Conservation (phyloP, 2,888 invertebrate genomes). For the Unio pictorum region DNA sequence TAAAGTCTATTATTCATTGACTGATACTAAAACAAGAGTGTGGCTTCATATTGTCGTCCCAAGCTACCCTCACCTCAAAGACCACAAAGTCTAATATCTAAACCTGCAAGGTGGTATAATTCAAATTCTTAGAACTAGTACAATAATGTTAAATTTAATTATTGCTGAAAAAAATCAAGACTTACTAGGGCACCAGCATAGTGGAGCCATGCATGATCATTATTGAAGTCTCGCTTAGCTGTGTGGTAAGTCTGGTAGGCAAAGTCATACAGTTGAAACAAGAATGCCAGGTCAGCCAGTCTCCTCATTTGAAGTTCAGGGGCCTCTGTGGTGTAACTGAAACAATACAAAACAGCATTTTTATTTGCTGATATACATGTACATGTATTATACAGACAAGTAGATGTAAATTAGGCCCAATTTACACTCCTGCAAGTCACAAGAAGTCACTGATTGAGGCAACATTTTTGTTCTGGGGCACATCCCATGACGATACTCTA, state of each 20-base stretch:
- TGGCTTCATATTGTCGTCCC: too few species aligned
- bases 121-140: background rate
- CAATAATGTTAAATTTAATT: background rate
- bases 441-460: too few species aligned
- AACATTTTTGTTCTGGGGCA: too few species aligned
- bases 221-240: conserved; percentile 97
- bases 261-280: conserved; percentile 93
- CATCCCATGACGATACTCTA: too few species aligned
- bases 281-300: conserved; percentile 94
- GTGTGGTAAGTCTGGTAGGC: conserved; percentile 96
- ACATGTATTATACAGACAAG: too few species aligned
- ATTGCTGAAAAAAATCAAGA: background rate
- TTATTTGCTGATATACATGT: background rate
- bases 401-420: too few species aligned
- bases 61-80: too few species aligned
- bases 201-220: conserved; percentile 97
- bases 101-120: too few species aligned
- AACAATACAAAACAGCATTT: background rate
- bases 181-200: conserved; percentile 89
- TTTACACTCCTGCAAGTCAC: too few species aligned
- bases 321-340: conserved; percentile 72
- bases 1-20: too few species aligned
- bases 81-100: too few species aligned
- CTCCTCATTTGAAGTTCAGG: conserved; percentile 94
- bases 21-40: too few species aligned